phyloP scores from a whole-genome alignment of 2,888 invertebrate genomes.

The Sesia apiformis region DNA sequence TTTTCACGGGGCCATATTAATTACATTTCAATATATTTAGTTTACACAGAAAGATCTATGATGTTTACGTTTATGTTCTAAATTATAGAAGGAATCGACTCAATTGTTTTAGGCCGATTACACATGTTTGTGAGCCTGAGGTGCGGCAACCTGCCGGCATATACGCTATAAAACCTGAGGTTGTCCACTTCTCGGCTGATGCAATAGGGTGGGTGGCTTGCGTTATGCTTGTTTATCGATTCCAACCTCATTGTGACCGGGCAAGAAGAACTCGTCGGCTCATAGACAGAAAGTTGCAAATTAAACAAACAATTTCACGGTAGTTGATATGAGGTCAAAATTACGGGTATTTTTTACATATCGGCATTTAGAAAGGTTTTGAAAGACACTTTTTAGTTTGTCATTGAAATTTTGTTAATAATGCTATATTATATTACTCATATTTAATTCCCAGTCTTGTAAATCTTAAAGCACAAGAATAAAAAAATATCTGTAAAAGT shows the following conservation, averaged over 20 bases:
- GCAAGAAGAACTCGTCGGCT: constrained; percentile 25
- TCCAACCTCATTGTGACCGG: constrained; percentile 17
- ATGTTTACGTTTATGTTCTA: too few species aligned
- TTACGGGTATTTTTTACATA: not conserved
- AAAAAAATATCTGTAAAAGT: too few species aligned
- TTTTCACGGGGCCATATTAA: too few species aligned
- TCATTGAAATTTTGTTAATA: too few species aligned
- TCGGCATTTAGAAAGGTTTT: not conserved
- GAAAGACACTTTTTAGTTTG: too few species aligned
- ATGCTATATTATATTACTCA: too few species aligned
- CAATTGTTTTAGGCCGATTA: constrained; percentile 13
- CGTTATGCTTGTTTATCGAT: constrained; percentile 43
- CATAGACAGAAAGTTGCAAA: constrained; percentile 25
- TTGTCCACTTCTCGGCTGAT: constrained; percentile 56
- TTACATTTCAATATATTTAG: too few species aligned
- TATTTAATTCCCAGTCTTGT: too few species aligned
- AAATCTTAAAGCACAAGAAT: too few species aligned
- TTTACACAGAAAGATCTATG: too few species aligned
- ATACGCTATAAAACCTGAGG: constrained; percentile 33
- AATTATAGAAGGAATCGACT: constrained; percentile 3
- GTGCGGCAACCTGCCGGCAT: constrained; percentile 32
- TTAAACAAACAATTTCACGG: constrained; percentile 10
- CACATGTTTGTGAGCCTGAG: constrained; percentile 23
- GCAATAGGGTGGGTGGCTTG: constrained; percentile 53
- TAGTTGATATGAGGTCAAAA: not conserved